phyloP scores from a whole-genome alignment of 2,888 invertebrate genomes.

The Schizaphis graminum region DNA sequence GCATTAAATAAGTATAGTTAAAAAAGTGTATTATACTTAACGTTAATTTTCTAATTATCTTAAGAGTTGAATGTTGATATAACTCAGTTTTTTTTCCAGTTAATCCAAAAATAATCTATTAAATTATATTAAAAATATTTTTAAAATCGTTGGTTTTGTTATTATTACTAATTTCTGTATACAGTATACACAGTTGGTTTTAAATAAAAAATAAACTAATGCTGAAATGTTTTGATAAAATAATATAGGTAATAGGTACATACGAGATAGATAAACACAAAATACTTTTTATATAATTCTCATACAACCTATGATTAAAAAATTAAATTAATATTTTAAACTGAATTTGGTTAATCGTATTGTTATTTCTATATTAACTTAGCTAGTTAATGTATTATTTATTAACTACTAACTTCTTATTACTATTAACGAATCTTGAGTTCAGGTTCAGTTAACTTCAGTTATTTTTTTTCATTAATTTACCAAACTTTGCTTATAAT shows the following conservation, averaged over 20 bases:
- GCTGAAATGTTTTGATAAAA: neutral
- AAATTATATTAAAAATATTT: neutral
- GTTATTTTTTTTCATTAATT: too few relatives aligned
- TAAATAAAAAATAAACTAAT: neutral
- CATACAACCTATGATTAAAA: too few relatives aligned
- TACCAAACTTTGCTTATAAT: too few relatives aligned
- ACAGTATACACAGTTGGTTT: neutral
- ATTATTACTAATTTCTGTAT: too few relatives aligned
- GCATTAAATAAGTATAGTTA: neutral
- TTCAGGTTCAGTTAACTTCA: too few relatives aligned
- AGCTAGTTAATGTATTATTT: neutral
- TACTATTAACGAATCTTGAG: neutral
- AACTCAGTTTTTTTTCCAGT: neutral
- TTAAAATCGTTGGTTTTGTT: neutral
- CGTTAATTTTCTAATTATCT: neutral
- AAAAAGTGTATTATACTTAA: neutral
- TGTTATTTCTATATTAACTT: neutral
- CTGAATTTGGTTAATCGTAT: too few relatives aligned
- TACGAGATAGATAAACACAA: neutral
- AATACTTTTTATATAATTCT: neutral
- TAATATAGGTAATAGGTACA: neutral
- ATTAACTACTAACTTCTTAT: neutral
- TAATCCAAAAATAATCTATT: too few relatives aligned
- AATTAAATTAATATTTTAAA: too few relatives aligned
- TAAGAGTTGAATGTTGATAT: neutral